Conservation (phyloP, 1,140 invertebrate genomes). For the Heliconius congener region DNA sequence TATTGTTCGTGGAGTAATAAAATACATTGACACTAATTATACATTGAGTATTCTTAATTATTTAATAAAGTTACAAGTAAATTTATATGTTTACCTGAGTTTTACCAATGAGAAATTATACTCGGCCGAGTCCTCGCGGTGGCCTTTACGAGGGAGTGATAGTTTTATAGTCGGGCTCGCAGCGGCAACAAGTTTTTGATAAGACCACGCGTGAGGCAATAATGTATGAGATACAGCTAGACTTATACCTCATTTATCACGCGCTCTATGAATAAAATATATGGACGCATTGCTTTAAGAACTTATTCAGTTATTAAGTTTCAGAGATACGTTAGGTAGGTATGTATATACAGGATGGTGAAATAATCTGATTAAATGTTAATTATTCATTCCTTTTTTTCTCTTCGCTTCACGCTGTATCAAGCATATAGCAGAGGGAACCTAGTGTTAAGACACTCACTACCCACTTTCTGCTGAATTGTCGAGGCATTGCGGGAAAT, state of each 20-base stretch:
- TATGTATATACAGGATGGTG: not conserved
- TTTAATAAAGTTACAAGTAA: constrained; percentile 58
- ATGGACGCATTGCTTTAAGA: constrained; percentile 58
- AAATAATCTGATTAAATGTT: not conserved
- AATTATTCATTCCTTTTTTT: too few relatives aligned
- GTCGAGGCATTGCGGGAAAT: too few relatives aligned
- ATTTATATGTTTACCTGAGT: constrained; percentile 65
- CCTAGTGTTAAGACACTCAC: too few relatives aligned
- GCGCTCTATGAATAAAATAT: constrained; percentile 76
- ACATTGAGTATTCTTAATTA: constrained; percentile 8
- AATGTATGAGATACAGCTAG: constrained; percentile 76
- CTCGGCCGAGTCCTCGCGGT: constrained; percentile 60
- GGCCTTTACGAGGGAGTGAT: constrained; percentile 55
- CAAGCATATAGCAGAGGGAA: too few relatives aligned
- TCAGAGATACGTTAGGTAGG: constrained; percentile 27
- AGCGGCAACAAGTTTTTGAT: constrained; percentile 75
- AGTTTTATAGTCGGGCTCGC: constrained; percentile 56
- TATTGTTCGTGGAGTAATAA: not conserved
- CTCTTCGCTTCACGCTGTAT: too few relatives aligned
- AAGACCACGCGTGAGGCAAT: constrained; percentile 69
- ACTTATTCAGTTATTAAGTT: constrained; percentile 35
- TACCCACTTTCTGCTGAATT: too few relatives aligned
- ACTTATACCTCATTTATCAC: constrained; percentile 72
- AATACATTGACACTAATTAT: constrained; percentile 20
- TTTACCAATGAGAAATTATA: constrained; percentile 65